phyloP scores from a whole-genome alignment of 30 jellyfish, hydroid and myxozoan genomes.

The Turritopsis rubra region DNA sequence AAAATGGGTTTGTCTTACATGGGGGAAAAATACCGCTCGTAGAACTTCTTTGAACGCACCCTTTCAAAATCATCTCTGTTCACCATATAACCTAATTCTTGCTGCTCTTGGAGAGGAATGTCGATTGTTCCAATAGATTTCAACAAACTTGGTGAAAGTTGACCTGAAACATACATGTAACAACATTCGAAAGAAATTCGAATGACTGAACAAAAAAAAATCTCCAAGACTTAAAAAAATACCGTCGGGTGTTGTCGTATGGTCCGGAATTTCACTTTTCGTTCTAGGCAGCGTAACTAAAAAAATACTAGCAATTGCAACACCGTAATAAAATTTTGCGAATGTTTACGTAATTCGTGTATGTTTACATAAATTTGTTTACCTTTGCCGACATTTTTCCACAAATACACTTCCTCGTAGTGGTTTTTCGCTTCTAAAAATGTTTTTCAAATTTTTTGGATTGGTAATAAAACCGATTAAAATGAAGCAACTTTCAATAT shows the following conservation, averaged over 20 bases:
- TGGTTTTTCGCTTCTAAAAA: constrained; percentile 71
- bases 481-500: too few relatives aligned
- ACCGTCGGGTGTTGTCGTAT: constrained; percentile 73
- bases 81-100: constrained; percentile 88
- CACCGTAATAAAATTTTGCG: background rate
- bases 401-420: constrained; percentile 64
- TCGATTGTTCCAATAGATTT: constrained; percentile 68
- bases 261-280: constrained; percentile 69
- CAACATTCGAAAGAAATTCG: background rate
- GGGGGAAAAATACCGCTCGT: background rate
- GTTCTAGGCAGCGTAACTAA: constrained; percentile 69
- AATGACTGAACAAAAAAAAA: background rate
- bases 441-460: background rate
- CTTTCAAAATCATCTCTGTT: constrained; percentile 91
- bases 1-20: background rate
- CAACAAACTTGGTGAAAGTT: constrained; percentile 45
- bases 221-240: background rate
- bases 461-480: too few relatives aligned
- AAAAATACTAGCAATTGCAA: background rate
- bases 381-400: constrained; percentile 88
- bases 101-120: constrained; percentile 80
- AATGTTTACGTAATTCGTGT: background rate
- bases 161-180: constrained; percentile 36
- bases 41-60: constrained; percentile 33
- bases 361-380: background rate